Conservation (phyloP, 2,888 invertebrate species). For the Nudaria mundana region DNA sequence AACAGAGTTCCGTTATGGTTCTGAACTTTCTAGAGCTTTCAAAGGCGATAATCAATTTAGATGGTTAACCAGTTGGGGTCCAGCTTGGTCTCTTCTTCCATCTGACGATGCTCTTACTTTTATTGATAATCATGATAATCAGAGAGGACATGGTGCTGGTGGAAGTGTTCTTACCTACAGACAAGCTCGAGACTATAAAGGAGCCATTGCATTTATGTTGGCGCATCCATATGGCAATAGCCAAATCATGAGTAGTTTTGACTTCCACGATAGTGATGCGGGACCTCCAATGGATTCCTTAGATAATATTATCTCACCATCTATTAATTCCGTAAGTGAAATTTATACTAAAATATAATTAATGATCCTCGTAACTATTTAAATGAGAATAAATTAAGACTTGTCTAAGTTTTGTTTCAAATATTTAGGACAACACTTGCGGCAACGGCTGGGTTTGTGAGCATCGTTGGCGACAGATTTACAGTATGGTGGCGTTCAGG, state of each 20-base stretch:
- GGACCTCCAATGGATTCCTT: conserved; percentile 86
- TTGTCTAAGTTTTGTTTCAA: neutral
- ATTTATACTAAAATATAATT: too few species aligned
- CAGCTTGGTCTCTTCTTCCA: conserved; percentile 83
- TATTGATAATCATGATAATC: conserved; percentile 92
- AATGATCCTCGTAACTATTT: neutral
- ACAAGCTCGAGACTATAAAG: conserved; percentile 83
- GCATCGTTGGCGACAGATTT: conserved; percentile 92
- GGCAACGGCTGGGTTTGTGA: conserved; percentile 91
- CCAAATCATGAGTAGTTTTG: conserved; percentile 92
- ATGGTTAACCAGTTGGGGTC: conserved; percentile 83
- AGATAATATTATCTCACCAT: conserved; percentile 84
- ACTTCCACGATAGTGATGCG: conserved; percentile 82
- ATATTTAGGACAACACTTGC: conserved; percentile 82
- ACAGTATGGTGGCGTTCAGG: conserved; percentile 88
- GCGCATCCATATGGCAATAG: conserved; percentile 91
- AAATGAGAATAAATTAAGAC: neutral
- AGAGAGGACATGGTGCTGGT: conserved; percentile 83
- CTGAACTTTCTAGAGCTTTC: conserved; percentile 65
- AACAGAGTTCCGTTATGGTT: conserved; percentile 82
- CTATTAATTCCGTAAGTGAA: conserved; percentile 81
- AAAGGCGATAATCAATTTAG: conserved; percentile 79
- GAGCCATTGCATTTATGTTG: conserved; percentile 92
- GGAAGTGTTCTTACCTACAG: conserved; percentile 84
- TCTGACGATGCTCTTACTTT: conserved; percentile 83